phyloP scores from a whole-genome alignment of 1,140 invertebrate genomes.

The Macrotrachela quadricornifera region DNA sequence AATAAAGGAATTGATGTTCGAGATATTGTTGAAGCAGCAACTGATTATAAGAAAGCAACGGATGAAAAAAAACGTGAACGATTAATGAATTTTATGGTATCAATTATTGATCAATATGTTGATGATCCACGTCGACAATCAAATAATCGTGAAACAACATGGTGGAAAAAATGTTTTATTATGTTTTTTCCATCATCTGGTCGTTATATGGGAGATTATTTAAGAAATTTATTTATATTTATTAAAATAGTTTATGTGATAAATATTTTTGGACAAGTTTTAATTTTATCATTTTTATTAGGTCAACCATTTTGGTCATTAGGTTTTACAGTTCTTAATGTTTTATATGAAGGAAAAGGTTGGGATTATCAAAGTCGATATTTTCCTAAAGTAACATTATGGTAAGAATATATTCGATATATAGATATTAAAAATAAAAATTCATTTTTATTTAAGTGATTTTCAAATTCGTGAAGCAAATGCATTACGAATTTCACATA shows the following conservation, averaged over 20 bases:
- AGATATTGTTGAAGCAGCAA: neutral
- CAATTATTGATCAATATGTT: neutral
- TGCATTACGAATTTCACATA: neutral
- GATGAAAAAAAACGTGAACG: neutral
- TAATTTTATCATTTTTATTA: constrained; percentile 32
- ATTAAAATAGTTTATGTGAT: constrained; percentile 31
- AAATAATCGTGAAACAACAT: neutral
- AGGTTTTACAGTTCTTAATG: neutral
- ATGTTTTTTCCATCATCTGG: constrained; percentile 11
- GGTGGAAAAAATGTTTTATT: neutral
- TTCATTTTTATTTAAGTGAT: neutral
- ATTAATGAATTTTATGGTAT: neutral
- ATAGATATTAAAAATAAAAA: too few species aligned
- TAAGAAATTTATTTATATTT: constrained; percentile 30
- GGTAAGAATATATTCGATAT: neutral
- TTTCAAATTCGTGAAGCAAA: neutral
- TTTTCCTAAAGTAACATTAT: neutral
- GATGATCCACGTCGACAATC: neutral
- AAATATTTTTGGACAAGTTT: constrained; percentile 33
- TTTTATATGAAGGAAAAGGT: neutral
- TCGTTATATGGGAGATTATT: constrained; percentile 30
- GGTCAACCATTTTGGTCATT: constrained; percentile 20
- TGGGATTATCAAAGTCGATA: neutral
- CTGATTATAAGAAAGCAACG: neutral
- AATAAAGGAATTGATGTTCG: neutral